A percentile compares a stretch with the other conserved stretches of the same genome.
These are phyloP conservation scores for Zosterops lateralis DNA, from an alignment of 2,113 vertebrate species.

Conservation along the genomic window DNA sequence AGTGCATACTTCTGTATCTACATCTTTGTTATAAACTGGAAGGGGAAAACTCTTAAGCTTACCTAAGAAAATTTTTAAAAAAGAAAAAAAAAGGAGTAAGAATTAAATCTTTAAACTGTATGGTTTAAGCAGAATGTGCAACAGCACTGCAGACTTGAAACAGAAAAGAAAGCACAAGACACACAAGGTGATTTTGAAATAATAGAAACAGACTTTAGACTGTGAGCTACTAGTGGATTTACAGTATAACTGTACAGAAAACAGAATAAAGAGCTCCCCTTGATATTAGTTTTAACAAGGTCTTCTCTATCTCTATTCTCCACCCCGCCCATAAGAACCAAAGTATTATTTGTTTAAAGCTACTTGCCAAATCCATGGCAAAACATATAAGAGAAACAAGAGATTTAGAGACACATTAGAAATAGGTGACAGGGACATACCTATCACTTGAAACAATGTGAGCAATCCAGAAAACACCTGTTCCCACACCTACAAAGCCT, in stretches of 20 bases:
- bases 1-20: neutral
- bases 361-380: neutral
- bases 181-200: neutral
- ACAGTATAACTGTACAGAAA: neutral
- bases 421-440: neutral
- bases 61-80: neutral
- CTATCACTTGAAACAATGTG: neutral
- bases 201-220: neutral
- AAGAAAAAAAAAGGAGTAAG: neutral
- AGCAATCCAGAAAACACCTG: neutral
- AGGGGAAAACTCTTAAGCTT: neutral
- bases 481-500: constrained; percentile 27
- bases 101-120: neutral
- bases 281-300: neutral
- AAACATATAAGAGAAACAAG: constrained; percentile 12
- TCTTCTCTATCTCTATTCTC: neutral
- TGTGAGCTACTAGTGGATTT: neutral
- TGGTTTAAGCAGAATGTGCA: neutral
- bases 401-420: neutral
- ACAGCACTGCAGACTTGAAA: neutral
- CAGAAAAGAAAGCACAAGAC: neutral
- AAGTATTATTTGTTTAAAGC: neutral
- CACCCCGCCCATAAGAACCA: neutral
- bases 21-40: neutral
- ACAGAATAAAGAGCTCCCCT: neutral